These are phyloP conservation scores for Erebia aethiops DNA, from an alignment of 2,888 invertebrate genomes.

Conservation along the genomic window DNA sequence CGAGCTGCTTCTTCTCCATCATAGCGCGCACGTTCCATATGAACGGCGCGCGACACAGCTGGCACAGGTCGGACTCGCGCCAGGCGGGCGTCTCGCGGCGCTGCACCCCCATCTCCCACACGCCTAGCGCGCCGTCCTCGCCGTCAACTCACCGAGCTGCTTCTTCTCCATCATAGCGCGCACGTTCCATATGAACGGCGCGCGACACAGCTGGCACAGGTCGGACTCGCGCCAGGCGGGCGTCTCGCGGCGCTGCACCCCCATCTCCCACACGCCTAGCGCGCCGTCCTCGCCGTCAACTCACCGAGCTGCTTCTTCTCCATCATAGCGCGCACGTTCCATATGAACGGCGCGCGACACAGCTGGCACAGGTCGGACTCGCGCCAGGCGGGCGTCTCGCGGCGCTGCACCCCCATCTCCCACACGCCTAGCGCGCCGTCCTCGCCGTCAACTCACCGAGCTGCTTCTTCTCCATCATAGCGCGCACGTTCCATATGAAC, in stretches of 20 bases:
- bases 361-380: constrained; percentile 97
- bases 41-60: constrained; percentile 97
- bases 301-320: constrained; percentile 91
- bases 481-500: constrained; percentile 99
- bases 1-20: constrained; percentile 97
- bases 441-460: constrained; percentile 60
- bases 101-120: constrained; percentile 96
- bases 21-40: constrained; percentile 99
- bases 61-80: constrained; percentile 97
- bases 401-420: constrained; percentile 60
- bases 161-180: no score
- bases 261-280: no score
- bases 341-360: constrained; percentile 98
- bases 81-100: no score
- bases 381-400: no score
- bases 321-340: constrained; percentile 99
- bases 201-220: no score
- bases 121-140: constrained; percentile 95
- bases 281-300: not conserved
- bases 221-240: constrained; percentile 96
- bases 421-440: no score
- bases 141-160: constrained; percentile 52
- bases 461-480: constrained; percentile 99
- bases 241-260: no score
- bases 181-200: no score